Evolutionary conservation across 1,140 invertebrate species (phyloP).

Genomic region (Archivesica marissinica): DNA sequence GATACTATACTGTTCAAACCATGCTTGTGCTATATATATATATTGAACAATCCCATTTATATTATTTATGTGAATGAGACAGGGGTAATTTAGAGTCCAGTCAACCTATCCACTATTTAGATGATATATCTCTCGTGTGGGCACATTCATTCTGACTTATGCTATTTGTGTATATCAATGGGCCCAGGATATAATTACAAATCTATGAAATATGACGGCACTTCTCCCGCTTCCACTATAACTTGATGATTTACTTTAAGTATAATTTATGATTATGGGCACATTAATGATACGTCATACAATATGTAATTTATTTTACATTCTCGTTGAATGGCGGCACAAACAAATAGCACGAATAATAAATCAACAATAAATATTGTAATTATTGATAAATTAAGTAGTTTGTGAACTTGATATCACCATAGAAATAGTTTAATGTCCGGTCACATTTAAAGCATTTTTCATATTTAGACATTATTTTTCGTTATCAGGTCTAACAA

Average conservation of each 20-base stretch:
- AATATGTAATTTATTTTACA: conserved; percentile 47
- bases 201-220: conserved; percentile 33
- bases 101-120: conserved; percentile 29
- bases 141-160: conserved; percentile 42
- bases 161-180: conserved; percentile 56
- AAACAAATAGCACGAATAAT: neutral
- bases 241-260: conserved; percentile 35
- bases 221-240: neutral
- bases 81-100: conserved; percentile 37
- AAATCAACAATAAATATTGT: conserved; percentile 24
- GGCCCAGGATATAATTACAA: conserved; percentile 43
- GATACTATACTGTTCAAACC: too few relatives aligned
- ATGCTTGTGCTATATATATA: conserved; percentile 27
- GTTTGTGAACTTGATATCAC: neutral
- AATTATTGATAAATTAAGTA: conserved; percentile 34
- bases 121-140: conserved; percentile 31
- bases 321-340: conserved; percentile 14
- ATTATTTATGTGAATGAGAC: conserved; percentile 37
- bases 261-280: conserved; percentile 58
- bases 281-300: conserved; percentile 45
- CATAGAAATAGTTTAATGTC: conserved; percentile 10
- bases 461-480: too few relatives aligned
- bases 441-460: too few relatives aligned
- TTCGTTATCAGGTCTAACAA: too few relatives aligned
- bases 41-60: conserved; percentile 41